Conservation (phyloP, 2,888 invertebrate genomes). For the Vannuccia rotundouncinata region DNA sequence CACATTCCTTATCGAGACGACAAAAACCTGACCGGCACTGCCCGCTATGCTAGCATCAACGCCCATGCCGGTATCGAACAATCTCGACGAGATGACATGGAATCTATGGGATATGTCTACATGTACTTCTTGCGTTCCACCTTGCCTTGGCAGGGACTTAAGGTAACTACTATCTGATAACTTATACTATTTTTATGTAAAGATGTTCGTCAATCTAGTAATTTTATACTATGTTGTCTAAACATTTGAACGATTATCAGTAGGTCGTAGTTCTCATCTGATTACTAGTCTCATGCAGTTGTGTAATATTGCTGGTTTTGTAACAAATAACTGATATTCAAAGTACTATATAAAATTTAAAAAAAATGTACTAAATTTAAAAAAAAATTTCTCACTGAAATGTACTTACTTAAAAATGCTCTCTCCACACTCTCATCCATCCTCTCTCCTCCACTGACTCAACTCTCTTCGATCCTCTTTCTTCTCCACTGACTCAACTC, state of each 20-base stretch:
- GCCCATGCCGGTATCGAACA: conserved; percentile 46
- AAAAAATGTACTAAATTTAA: no score
- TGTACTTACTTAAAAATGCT: no score
- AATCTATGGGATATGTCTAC: conserved; percentile 46
- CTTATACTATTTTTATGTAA: no score
- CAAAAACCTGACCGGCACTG: conserved; percentile 46
- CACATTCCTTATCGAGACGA: conserved; percentile 46
- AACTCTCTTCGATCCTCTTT: background rate
- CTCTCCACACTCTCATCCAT: background rate
- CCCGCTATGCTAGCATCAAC: conserved; percentile 45
- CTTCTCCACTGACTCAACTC: background rate
- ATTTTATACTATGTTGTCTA: no score
- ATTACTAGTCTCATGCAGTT: no score
- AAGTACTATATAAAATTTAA: no score
- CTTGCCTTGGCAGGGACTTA: conserved; percentile 47
- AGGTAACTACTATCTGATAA: conserved; percentile 57
- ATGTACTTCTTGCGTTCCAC: conserved; percentile 44
- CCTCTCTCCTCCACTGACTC: background rate
- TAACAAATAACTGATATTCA: no score
- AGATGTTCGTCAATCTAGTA: no score
- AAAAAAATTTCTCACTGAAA: no score
- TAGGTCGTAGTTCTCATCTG: no score
- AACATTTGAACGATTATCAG: no score
- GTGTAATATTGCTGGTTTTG: no score
- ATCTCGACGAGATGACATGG: conserved; percentile 45